A percentile compares a stretch with the other conserved stretches of the same genome.
Conservation (phyloP, 2,113 vertebrate genomes). For the Eudyptes chrysolophus region DNA sequence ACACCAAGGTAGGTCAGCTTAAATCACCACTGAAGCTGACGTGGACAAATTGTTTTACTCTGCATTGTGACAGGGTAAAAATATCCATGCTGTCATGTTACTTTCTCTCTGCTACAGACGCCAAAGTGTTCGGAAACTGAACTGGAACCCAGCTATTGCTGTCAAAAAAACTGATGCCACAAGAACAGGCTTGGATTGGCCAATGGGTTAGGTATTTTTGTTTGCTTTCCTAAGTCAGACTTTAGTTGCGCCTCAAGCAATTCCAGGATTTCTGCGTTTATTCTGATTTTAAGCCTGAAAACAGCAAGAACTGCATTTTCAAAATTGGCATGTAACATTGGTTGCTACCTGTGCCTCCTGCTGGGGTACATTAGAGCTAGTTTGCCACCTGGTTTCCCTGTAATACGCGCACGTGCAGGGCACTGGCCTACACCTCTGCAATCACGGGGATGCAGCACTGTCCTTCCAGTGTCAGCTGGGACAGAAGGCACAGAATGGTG, state of each 20-base stretch:
- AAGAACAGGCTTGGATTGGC: background rate
- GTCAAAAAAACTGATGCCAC: background rate
- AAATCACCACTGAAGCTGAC: background rate
- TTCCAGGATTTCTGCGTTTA: background rate
- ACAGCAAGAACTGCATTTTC: background rate
- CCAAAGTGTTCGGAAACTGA: background rate
- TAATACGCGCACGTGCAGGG: rapidly evolving
- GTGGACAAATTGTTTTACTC: background rate
- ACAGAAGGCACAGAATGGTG: background rate
- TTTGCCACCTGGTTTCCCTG: background rate
- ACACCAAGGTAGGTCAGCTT: background rate
- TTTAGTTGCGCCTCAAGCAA: background rate
- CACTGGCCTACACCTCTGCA: background rate
- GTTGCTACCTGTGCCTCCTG: background rate
- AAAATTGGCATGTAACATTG: rapidly evolving
- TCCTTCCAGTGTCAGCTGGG: background rate
- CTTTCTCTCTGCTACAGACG: background rate
- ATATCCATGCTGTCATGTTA: rapidly evolving
- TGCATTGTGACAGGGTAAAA: background rate
- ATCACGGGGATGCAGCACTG: background rate
- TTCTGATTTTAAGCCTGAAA: background rate
- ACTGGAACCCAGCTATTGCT: background rate
- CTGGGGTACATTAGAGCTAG: rapidly evolving
- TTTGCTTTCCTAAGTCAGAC: background rate
- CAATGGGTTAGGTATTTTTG: background rate